Evolutionary conservation across 2,797 vertebrate genomes (phyloP).

Genomic region (Crocodylus rhombifer): DNA sequence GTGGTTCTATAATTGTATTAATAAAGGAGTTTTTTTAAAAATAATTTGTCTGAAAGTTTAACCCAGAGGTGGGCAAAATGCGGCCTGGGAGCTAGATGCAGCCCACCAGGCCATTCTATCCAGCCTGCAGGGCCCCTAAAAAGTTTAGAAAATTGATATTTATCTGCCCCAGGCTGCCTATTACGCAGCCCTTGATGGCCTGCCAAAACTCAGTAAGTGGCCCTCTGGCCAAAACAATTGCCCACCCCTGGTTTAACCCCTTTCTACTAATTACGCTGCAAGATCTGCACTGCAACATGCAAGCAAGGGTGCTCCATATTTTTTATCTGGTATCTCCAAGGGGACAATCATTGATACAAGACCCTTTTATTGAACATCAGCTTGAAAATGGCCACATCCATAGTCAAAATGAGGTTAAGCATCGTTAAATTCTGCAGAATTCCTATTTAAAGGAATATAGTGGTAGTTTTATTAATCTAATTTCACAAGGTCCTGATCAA

Average conservation of each 20-base stretch:
- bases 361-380: background rate
- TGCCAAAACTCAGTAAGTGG: too few relatives aligned
- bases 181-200: too few relatives aligned
- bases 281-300: background rate
- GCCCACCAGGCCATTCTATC: too few relatives aligned
- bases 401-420: background rate
- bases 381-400: background rate
- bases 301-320: background rate
- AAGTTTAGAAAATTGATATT: too few relatives aligned
- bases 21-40: too few relatives aligned
- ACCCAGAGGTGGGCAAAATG: too few relatives aligned
- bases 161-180: too few relatives aligned
- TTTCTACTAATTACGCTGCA: background rate
- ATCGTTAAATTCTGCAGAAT: background rate
- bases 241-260: background rate
- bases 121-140: too few relatives aligned
- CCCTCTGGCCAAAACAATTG: too few relatives aligned
- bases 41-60: too few relatives aligned
- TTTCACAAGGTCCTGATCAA: background rate
- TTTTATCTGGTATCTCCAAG: background rate
- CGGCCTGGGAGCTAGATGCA: too few relatives aligned
- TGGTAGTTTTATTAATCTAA: background rate
- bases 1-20: too few relatives aligned
- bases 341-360: background rate
- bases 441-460: background rate